These are phyloP conservation scores for Sebastes baramenuke DNA, from an alignment of 2,797 vertebrate species.

Conservation along the genomic window DNA sequence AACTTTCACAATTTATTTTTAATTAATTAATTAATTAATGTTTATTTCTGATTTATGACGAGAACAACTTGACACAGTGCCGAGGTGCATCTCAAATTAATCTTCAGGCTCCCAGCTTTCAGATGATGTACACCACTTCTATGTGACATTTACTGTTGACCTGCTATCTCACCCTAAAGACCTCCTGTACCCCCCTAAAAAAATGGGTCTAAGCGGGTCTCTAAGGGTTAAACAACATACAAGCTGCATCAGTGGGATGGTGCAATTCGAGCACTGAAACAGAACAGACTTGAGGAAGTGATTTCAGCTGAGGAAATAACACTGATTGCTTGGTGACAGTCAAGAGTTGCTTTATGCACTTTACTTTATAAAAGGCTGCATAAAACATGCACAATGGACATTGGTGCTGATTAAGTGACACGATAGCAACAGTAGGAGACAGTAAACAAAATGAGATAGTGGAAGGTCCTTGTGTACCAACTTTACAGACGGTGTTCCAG, in stretches of 20 bases:
- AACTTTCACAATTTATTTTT: no score
- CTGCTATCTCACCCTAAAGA: no score
- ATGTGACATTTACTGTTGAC: no score
- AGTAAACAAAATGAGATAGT: slow-evolving; percentile 48
- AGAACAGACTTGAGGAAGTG: neutral
- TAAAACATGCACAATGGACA: slow-evolving; percentile 42
- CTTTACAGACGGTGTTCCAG: slow-evolving; percentile 43
- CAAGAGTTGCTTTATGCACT: slow-evolving; percentile 58
- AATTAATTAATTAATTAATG: no score
- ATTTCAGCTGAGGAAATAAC: slow-evolving; percentile 12
- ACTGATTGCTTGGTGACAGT: slow-evolving; percentile 47
- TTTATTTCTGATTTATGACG: no score
- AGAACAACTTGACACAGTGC: no score
- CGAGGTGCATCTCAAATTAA: no score
- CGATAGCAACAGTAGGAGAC: slow-evolving; percentile 42
- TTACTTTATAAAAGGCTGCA: slow-evolving; percentile 50
- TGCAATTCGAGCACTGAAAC: neutral
- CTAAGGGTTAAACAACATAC: neutral
- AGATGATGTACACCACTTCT: no score
- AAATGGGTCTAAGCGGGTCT: no score
- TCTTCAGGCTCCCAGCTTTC: no score
- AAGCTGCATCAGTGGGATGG: neutral
- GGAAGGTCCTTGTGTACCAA: slow-evolving; percentile 12
- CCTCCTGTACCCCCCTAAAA: no score
- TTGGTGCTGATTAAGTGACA: slow-evolving; percentile 51